phyloP scores from a whole-genome alignment of 2,113 vertebrate species.

The Furnarius figulus region DNA sequence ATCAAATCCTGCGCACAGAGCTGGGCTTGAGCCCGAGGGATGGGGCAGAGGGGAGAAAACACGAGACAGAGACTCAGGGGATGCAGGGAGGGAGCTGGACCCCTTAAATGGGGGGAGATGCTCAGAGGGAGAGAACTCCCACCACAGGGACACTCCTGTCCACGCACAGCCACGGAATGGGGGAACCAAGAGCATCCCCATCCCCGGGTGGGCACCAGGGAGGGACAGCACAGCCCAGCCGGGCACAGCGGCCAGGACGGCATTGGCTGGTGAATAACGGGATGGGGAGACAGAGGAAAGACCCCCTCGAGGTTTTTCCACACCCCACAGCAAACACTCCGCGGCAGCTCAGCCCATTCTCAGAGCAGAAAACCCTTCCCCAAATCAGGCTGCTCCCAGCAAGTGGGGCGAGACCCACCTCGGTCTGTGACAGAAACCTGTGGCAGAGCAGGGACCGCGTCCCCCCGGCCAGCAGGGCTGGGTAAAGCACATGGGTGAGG shows the following conservation, averaged over 20 bases:
- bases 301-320: background rate
- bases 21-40: background rate
- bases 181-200: background rate
- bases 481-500: background rate
- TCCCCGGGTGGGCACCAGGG: background rate
- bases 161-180: fast-evolving
- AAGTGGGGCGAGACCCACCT: background rate
- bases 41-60: background rate
- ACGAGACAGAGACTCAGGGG: background rate
- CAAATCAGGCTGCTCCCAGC: background rate
- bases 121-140: background rate
- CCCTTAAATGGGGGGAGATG: background rate
- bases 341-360: background rate
- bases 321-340: background rate
- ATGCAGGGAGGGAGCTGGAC: background rate
- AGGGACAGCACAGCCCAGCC: background rate
- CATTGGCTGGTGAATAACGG: background rate
- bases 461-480: background rate
- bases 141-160: background rate
- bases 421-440: background rate
- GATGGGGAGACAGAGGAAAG: background rate
- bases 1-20: background rate
- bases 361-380: background rate
- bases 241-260: background rate
- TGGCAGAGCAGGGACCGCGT: background rate